Conservation (phyloP, 2,797 vertebrate species). For the Ambastaia sidthimunki region DNA sequence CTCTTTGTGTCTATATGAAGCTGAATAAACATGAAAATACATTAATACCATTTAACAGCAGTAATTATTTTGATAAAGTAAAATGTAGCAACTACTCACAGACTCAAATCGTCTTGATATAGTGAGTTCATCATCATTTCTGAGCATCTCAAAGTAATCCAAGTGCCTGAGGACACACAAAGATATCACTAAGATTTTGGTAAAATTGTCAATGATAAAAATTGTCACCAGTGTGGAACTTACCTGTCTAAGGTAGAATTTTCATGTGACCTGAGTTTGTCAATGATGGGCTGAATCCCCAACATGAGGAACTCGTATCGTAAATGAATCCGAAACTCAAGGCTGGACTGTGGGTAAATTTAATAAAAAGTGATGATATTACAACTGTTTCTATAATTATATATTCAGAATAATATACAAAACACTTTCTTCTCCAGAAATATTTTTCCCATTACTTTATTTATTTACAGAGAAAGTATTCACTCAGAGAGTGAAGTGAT, state of each 20-base stretch:
- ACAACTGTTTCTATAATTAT: not conserved
- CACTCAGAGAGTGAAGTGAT: not conserved
- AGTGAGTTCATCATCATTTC: constrained; percentile 96
- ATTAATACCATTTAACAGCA: not conserved
- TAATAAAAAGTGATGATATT: not conserved
- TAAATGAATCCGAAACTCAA: constrained; percentile 97
- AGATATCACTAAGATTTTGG: not conserved
- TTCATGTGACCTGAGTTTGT: constrained; percentile 95
- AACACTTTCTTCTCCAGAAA: too few species aligned
- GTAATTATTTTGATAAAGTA: not conserved
- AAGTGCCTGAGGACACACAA: constrained; percentile 83
- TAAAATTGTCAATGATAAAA: not conserved
- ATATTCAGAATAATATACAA: not conserved
- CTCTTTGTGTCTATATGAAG: constrained; percentile 98
- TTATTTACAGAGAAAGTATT: not conserved
- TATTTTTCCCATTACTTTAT: not conserved
- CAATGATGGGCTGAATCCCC: constrained; percentile 97
- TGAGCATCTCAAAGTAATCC: constrained; percentile 98
- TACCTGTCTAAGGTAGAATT: constrained; percentile 97
- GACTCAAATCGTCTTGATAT: constrained; percentile 95
- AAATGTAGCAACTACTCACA: constrained; percentile 70
- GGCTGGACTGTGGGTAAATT: constrained; percentile 82
- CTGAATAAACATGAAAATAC: constrained; percentile 67
- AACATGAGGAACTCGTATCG: constrained; percentile 98
- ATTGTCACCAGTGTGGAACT: constrained; percentile 53